These are phyloP conservation scores for Eurytoma adleriae DNA, from an alignment of 2,888 invertebrate genomes.

Conservation along the genomic window DNA sequence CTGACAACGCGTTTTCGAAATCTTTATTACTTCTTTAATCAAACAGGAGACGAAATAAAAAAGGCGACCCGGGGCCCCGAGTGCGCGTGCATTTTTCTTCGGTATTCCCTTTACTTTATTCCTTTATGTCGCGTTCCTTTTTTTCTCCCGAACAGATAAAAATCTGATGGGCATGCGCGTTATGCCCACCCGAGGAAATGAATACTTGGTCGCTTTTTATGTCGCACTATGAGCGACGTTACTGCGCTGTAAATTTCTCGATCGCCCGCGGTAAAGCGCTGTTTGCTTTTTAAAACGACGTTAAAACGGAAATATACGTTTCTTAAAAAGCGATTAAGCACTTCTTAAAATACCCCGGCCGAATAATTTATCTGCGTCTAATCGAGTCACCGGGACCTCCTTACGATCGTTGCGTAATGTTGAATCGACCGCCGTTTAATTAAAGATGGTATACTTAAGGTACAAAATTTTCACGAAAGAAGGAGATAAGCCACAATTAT, in stretches of 20 bases:
- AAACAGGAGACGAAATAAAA: slow-evolving; percentile 34
- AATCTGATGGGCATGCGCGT: slow-evolving; percentile 13
- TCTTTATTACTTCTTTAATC: slow-evolving; percentile 41
- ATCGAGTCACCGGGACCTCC: too few relatives aligned
- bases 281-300: slow-evolving; percentile 15
- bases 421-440: too few relatives aligned
- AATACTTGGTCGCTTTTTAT: slow-evolving; percentile 32
- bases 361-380: too few relatives aligned
- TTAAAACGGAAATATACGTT: slow-evolving; percentile 6
- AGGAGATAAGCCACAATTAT: too few relatives aligned
- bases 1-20: slow-evolving; percentile 45
- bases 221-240: slow-evolving; percentile 17
- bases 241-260: slow-evolving; percentile 22
- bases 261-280: background rate
- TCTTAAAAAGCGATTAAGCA: slow-evolving; percentile 4
- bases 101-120: background rate
- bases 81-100: background rate
- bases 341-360: background rate
- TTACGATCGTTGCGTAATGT: too few relatives aligned
- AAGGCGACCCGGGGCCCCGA: background rate
- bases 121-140: background rate
- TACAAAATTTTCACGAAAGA: too few relatives aligned
- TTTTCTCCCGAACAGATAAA: slow-evolving; percentile 1
- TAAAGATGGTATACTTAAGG: too few relatives aligned
- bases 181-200: background rate